Conservation (phyloP, 2,113 vertebrate species). For the Asarcornis scutulata region DNA sequence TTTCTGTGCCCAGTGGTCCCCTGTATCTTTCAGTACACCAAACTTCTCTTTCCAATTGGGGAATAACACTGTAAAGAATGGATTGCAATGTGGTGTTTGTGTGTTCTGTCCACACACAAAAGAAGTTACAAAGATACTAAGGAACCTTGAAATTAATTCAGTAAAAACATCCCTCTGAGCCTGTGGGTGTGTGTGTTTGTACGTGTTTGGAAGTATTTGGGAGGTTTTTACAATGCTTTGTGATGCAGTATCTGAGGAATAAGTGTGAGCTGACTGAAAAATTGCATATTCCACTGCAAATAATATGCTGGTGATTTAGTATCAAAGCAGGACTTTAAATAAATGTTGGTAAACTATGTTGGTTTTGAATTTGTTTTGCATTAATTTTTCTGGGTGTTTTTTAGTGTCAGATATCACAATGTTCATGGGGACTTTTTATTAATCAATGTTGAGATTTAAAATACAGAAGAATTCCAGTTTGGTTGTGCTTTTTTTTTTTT, state of each 20-base stretch:
- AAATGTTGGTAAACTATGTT: not conserved
- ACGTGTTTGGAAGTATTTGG: not conserved
- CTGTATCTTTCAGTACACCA: not conserved
- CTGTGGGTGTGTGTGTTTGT: fast-evolving
- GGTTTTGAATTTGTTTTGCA: not conserved
- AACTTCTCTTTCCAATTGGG: not conserved
- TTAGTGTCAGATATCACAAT: not conserved
- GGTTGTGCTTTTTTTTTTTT: not conserved
- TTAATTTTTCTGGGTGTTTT: not conserved
- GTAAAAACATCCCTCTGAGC: not conserved
- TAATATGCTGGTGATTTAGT: not conserved
- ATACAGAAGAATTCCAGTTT: not conserved
- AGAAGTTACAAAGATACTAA: not conserved
- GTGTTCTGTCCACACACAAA: not conserved
- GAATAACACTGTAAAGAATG: conserved; percentile 18
- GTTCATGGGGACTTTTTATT: not conserved
- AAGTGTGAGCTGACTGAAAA: not conserved
- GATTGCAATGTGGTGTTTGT: not conserved
- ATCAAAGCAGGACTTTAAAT: not conserved
- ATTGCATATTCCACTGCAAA: not conserved
- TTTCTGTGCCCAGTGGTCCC: not conserved
- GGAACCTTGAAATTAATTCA: not conserved
- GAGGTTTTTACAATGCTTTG: not conserved
- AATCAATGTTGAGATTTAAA: not conserved
- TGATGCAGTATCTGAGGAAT: not conserved